Evolutionary conservation across 2,797 vertebrate genomes (phyloP), one percentile per base, ranked within the genome.

Genomic region (Falco columbarius): DNA sequence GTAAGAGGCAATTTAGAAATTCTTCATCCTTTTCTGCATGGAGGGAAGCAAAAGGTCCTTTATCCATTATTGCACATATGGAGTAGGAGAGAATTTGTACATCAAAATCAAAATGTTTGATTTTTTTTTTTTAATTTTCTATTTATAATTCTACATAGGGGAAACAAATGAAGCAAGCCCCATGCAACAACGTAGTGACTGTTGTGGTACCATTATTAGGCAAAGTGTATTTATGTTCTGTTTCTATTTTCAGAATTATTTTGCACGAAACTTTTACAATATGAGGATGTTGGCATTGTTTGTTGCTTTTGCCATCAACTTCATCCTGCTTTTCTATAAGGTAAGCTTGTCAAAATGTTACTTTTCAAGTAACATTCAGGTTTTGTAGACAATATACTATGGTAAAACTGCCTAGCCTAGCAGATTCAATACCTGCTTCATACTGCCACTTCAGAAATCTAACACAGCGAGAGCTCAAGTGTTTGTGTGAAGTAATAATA

Each of bases 251-350:
- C 97, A 99, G 99, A 99, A 99, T 98, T 99, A 99, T 97, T 99
- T 99, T 98, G 99, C 99, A 38, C 98, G 99, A 89, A 99, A 99
- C 97, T 99, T 99, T 96, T 99, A 99, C 98, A 99, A 99, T 97
- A 99, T 99, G 99, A 99, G 99, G 96, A 99, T 99, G 99, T 94
- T 99, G 97, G 99, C 99, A 0, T 97, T 99, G 86, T 99, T 99
- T 97, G 99, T 99, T 51, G 99, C 99, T 59, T 99, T 99, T 95
- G 99, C 99, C 24, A 99, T 99, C 97, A 99, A 99, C 97, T 99
- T 99, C 94, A 99, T 99, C 96, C 98, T 99, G 79, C 98, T 99
- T 40, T 99, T 99, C 97, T 99, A 99, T 92, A 99, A 99, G 99
- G 99, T 99, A 98, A 93, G 94, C 5, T 8, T 73, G 23, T 89